Evolutionary conservation across 2,888 invertebrate species (phyloP), one percentile per base, ranked within the genome.

Genomic region (Oxystoma pomonae): DNA sequence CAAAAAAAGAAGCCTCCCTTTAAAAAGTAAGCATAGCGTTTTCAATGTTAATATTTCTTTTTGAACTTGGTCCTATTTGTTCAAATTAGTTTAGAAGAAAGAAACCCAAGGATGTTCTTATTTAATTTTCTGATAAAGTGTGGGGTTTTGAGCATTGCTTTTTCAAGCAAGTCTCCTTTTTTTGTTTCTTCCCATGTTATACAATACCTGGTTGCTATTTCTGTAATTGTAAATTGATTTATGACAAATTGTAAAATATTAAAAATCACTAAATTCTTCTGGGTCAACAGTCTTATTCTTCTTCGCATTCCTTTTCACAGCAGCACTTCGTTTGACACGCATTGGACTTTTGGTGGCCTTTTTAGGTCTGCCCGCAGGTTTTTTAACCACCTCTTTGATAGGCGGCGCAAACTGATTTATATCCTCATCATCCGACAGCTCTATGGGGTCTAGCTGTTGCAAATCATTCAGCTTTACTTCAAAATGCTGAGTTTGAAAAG

Each of bases 261-360:
- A 35, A 71, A 70, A 74, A 62, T 76, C 75, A 66, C 74, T 74
- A 58, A 64, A 65, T 52, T 72, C 73, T 61, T 63, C 17, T 52
- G 60, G 20, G 59, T 72, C 70, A 50, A 73, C 72, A 72, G 70
- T 71, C 71, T 73, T 74, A 58, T 69, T 64, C 49, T 52, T 59
- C 20, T 65, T 64, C 53, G 70, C 62, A 59, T 72, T 77, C 69
- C 74, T 77, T 63, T 73, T 72, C 9, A 72, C 70, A 20, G 66
- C 70, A 21, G 68, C 63, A 59, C 61, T 56, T 35, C 66, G 67
- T 69, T 72, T 68, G 35, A 12, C 35, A 7, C 35, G 3, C 5
- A 12, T 35, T 7, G 35, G 62, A 67, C 56, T 57, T 67, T 68
- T 9, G 58, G 58, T 20, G 61, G 64, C 16, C 60, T 65, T 67